Conservation (phyloP, 2,888 invertebrate species). For the Hyles lineata region DNA sequence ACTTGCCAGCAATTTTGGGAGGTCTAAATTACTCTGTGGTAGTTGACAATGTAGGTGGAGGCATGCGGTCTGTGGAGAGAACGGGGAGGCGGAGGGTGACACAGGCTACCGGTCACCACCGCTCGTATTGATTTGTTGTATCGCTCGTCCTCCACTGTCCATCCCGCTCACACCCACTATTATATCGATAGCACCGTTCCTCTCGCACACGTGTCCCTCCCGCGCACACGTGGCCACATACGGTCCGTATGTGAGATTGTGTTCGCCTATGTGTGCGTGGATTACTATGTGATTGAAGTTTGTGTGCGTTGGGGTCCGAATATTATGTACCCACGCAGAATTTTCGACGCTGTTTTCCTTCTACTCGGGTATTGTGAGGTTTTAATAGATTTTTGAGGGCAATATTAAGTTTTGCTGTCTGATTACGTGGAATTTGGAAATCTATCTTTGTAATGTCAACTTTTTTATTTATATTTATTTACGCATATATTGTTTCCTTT, state of each 20-base stretch:
- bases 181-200: slow-evolving; percentile 50
- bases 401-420: neutral
- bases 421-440: neutral
- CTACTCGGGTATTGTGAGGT: slow-evolving; percentile 37
- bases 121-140: slow-evolving; percentile 86
- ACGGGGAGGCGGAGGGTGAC: slow-evolving; percentile 55
- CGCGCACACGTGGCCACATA: slow-evolving; percentile 75
- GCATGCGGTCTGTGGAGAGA: slow-evolving; percentile 75
- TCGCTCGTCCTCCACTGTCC: slow-evolving; percentile 83
- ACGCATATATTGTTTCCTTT: neutral
- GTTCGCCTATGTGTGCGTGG: slow-evolving; percentile 56
- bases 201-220: slow-evolving; percentile 68
- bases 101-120: slow-evolving; percentile 85
- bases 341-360: slow-evolving; percentile 71
- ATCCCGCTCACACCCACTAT: slow-evolving; percentile 68
- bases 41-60: slow-evolving; percentile 82
- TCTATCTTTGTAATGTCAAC: neutral
- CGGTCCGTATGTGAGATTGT: slow-evolving; percentile 64
- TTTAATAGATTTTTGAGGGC: slow-evolving; percentile 43
- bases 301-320: slow-evolving; percentile 80
- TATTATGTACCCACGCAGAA: slow-evolving; percentile 72
- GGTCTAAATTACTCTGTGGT: slow-evolving; percentile 74
- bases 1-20: slow-evolving; percentile 56
- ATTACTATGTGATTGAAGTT: slow-evolving; percentile 63
- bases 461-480: neutral